A percentile compares a stretch with the other conserved stretches of the same genome.
Conservation (phyloP, 2,888 invertebrate genomes). For the Caenorhabditis zanzibari region DNA sequence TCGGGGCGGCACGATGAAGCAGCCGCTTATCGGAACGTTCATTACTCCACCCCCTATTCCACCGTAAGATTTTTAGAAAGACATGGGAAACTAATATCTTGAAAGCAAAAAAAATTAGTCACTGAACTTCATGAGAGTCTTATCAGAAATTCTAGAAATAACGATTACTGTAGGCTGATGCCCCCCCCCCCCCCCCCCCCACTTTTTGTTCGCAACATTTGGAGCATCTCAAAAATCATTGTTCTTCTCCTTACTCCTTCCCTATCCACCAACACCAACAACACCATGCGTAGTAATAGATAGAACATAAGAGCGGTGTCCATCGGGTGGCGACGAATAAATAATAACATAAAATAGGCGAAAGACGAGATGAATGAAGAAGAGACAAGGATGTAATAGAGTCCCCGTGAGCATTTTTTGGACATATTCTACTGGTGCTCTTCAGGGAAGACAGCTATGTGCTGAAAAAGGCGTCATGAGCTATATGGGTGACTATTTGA, state of each 20-base stretch:
- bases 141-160: too few species aligned
- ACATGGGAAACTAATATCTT: too few species aligned
- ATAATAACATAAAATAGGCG: conserved; percentile 65
- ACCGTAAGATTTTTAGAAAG: conserved; percentile 53
- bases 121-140: too few species aligned
- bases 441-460: not conserved
- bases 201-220: too few species aligned
- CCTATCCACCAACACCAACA: conserved; percentile 3
- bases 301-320: conserved; percentile 33
- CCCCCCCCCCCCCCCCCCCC: too few species aligned
- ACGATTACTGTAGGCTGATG: too few species aligned
- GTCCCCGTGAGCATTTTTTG: conserved; percentile 67
- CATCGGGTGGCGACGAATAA: conserved; percentile 54
- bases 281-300: conserved; percentile 39
- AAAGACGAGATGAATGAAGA: conserved; percentile 36
- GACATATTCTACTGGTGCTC: conserved; percentile 36
- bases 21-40: conserved; percentile 59
- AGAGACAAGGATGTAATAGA: conserved; percentile 59
- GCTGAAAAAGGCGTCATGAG: conserved; percentile 24
- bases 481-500: conserved; percentile 58
- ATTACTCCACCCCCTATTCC: conserved; percentile 60
- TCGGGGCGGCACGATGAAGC: conserved; percentile 59
- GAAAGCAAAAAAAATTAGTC: too few species aligned
- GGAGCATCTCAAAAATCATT: not conserved
- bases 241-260: not conserved